Evolutionary conservation across 1,140 invertebrate genomes (phyloP).

Genomic region (Babylonia areolata): DNA sequence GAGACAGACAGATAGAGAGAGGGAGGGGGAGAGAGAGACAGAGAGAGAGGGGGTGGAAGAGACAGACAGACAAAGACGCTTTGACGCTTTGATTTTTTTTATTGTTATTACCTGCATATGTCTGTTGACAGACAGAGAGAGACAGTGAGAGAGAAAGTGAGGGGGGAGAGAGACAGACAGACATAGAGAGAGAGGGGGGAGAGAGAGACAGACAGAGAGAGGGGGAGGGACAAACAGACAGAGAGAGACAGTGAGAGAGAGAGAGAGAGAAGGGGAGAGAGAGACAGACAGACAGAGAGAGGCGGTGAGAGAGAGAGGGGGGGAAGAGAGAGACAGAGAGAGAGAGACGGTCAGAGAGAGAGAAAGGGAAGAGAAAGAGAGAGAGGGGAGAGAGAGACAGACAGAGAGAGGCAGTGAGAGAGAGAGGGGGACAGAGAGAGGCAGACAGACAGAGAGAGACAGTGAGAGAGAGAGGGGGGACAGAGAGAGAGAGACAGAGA

Average conservation of each 20-base stretch:
- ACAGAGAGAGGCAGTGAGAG: neutral
- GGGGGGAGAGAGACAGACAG: conserved; percentile 6
- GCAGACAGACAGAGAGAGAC: conserved; percentile 7
- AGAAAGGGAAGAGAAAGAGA: neutral
- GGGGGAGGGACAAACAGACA: neutral
- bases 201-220: conserved; percentile 4
- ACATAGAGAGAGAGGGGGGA: neutral
- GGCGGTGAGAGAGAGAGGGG: neutral
- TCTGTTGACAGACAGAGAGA: conserved; percentile 32
- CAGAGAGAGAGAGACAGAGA: conserved; percentile 21
- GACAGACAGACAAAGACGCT: neutral
- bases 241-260: neutral
- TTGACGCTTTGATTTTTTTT: too few relatives aligned
- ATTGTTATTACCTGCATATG: too few relatives aligned
- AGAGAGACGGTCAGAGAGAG: neutral
- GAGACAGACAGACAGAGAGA: neutral
- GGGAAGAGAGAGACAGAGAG: neutral
- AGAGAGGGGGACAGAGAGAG: conserved; percentile 15
- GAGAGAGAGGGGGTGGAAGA: conserved; percentile 12
- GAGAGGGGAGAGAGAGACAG: neutral
- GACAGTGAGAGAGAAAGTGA: conserved; percentile 28
- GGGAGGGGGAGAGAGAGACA: neutral
- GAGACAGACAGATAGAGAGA: conserved; percentile 6
- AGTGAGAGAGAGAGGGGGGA: neutral
- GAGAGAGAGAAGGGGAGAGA: neutral